A percentile compares a stretch with the other conserved stretches of the same genome.
Evolutionary conservation across 1,140 invertebrate genomes (phyloP).

Genomic region (Drosophila parabipectinata): DNA sequence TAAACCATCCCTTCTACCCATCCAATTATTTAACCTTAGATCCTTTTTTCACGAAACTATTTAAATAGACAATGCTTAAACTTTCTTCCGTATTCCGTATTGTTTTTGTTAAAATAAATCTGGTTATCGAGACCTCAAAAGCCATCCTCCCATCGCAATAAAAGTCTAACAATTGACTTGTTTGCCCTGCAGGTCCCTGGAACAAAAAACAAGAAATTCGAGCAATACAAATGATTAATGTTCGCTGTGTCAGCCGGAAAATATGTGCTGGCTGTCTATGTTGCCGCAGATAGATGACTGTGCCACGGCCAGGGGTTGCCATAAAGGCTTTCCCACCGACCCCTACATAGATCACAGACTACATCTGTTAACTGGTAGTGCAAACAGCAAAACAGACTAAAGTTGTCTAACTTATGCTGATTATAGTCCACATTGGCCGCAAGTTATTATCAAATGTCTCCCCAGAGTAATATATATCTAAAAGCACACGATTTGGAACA

Average conservation of each 20-base stretch:
- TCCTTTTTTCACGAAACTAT: neutral
- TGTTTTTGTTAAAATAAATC: slow-evolving; percentile 12
- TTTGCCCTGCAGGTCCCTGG: slow-evolving; percentile 46
- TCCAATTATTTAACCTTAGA: neutral
- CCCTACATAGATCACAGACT: slow-evolving; percentile 14
- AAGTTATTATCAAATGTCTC: slow-evolving; percentile 82
- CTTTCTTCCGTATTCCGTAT: neutral
- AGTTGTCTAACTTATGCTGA: slow-evolving; percentile 77
- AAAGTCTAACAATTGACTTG: slow-evolving; percentile 63
- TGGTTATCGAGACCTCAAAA: slow-evolving; percentile 12
- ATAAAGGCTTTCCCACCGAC: slow-evolving; percentile 19
- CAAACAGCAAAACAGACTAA: slow-evolving; percentile 47
- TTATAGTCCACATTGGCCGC: slow-evolving; percentile 73
- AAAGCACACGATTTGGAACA: slow-evolving; percentile 5
- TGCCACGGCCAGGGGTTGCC: slow-evolving; percentile 29
- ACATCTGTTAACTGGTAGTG: slow-evolving; percentile 29
- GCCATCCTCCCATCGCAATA: slow-evolving; percentile 16
- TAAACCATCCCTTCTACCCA: neutral
- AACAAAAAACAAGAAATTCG: slow-evolving; percentile 7
- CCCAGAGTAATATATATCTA: slow-evolving; percentile 76
- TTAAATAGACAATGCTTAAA: neutral
- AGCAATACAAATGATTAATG: slow-evolving; percentile 76
- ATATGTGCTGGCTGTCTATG: slow-evolving; percentile 69
- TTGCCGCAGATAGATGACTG: slow-evolving; percentile 35
- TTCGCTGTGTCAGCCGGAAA: slow-evolving; percentile 70